Evolutionary conservation across 1,140 invertebrate genomes (phyloP).

Genomic region (Ooceraea biroi): DNA sequence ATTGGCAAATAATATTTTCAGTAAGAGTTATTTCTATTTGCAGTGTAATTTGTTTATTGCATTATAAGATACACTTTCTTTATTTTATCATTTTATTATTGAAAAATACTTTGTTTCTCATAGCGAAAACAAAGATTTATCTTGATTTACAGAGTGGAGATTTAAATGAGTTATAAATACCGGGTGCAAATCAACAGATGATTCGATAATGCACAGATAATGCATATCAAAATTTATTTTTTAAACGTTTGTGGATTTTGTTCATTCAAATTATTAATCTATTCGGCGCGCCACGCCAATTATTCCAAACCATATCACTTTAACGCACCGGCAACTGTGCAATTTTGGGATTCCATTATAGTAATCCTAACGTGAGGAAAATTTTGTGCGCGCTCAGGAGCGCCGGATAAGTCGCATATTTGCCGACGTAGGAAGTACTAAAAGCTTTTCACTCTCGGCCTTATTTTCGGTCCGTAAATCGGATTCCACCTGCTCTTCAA

Average conservation of each 20-base stretch:
- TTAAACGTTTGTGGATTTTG: background rate
- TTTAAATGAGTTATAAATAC: background rate
- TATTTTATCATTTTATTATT: background rate
- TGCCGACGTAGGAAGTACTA: constrained; percentile 79
- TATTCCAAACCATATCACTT: constrained; percentile 40
- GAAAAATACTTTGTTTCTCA: background rate
- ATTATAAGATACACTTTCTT: too few relatives aligned
- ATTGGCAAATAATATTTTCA: constrained; percentile 9
- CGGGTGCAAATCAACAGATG: background rate
- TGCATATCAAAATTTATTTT: constrained; percentile 17
- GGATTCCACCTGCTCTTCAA: constrained; percentile 68
- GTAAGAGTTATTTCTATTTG: background rate
- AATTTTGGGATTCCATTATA: constrained; percentile 59
- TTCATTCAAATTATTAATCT: constrained; percentile 56
- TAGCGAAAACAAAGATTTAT: background rate
- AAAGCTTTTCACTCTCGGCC: constrained; percentile 80
- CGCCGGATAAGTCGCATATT: constrained; percentile 77
- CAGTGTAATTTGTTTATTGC: too few relatives aligned
- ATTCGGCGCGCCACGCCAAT: background rate
- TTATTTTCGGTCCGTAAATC: constrained; percentile 79
- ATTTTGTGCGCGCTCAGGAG: constrained; percentile 57
- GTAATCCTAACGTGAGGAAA: constrained; percentile 57
- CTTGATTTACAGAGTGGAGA: background rate
- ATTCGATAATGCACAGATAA: background rate
- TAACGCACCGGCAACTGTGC: background rate